Evolutionary conservation across 2,888 invertebrate genomes (phyloP).

Genomic region (Himalopsyche japonica): DNA sequence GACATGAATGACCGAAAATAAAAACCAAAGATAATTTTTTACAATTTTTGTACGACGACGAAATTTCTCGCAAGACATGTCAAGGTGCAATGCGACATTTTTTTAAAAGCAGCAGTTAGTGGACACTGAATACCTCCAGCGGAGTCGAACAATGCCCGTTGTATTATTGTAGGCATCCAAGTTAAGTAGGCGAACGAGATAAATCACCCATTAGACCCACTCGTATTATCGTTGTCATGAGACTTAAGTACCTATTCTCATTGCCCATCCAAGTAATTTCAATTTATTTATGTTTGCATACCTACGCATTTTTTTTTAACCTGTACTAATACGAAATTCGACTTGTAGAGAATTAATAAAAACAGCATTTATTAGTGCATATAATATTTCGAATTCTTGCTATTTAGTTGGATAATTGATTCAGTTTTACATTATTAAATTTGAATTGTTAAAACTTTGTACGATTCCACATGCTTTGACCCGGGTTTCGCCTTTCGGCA

Average conservation of each 20-base stretch:
- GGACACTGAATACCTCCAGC: not conserved
- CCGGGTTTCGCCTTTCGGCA: too few relatives aligned
- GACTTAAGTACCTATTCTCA: not conserved
- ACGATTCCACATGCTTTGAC: too few relatives aligned
- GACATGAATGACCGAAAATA: too few relatives aligned
- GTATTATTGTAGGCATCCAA: not conserved
- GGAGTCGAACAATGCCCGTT: not conserved
- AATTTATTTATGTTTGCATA: conserved; percentile 10
- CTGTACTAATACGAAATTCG: not conserved
- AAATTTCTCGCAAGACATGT: not conserved
- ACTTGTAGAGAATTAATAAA: not conserved
- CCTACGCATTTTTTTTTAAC: not conserved
- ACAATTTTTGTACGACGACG: too few relatives aligned
- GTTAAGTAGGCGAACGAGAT: conserved; percentile 14
- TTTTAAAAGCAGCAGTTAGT: not conserved
- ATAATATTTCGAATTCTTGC: too few relatives aligned
- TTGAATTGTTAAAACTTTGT: too few relatives aligned
- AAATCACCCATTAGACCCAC: conserved; percentile 29
- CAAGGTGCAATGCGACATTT: not conserved
- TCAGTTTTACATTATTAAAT: too few relatives aligned
- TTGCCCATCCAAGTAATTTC: conserved; percentile 11
- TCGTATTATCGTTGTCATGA: conserved; percentile 25
- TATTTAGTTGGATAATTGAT: too few relatives aligned
- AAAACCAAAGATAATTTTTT: too few relatives aligned
- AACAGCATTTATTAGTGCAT: too few relatives aligned